phyloP scores from a whole-genome alignment of 2,888 invertebrate genomes.

The Drosophila yooni region DNA sequence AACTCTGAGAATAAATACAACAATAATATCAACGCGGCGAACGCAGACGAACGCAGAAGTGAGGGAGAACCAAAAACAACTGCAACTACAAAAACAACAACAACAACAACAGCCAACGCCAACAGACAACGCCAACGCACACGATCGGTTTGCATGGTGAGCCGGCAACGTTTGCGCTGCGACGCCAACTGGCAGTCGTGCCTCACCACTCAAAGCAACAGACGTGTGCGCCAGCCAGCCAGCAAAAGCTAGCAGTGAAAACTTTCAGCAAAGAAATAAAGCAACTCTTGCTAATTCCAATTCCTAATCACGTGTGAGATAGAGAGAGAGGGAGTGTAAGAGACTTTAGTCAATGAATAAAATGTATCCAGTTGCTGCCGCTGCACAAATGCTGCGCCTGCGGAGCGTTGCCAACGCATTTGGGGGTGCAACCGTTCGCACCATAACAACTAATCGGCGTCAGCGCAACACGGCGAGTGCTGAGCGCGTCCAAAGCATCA shows the following conservation, averaged over 20 bases:
- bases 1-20: conserved; percentile 12
- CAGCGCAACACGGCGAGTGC: conserved; percentile 75
- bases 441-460: conserved; percentile 67
- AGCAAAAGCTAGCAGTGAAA: conserved; percentile 1
- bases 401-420: conserved; percentile 49
- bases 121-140: conserved; percentile 40
- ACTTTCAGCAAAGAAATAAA: neutral
- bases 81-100: conserved; percentile 1
- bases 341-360: conserved; percentile 2
- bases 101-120: conserved; percentile 7
- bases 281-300: conserved; percentile 14
- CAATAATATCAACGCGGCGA: conserved; percentile 24
- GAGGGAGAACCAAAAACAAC: conserved; percentile 15
- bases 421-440: conserved; percentile 27
- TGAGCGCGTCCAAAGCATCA: conserved; percentile 69
- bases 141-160: conserved; percentile 22
- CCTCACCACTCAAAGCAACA: conserved; percentile 65
- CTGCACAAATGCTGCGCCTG: conserved; percentile 67
- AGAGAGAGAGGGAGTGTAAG: neutral
- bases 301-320: neutral
- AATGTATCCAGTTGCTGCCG: conserved; percentile 60
- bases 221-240: conserved; percentile 52
- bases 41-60: conserved; percentile 14
- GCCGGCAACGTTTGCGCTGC: conserved; percentile 52
- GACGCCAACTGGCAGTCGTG: conserved; percentile 70